Evolutionary conservation across 2,113 vertebrate genomes (phyloP), one percentile per base, ranked within the genome.

Genomic region (Heliornis fulica): DNA sequence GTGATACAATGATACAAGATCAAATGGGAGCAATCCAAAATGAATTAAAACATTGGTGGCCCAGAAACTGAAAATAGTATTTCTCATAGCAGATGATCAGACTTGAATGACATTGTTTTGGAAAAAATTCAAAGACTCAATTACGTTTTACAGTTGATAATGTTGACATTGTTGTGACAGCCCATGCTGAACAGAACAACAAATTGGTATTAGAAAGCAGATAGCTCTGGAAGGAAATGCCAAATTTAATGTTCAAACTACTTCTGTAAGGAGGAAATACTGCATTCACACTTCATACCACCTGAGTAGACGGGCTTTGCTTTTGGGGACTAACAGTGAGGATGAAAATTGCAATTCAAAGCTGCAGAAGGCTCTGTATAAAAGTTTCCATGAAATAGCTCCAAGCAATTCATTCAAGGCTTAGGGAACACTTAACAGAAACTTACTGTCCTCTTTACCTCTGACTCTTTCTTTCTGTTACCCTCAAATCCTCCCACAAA

Each of bases 161-260:
- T 53, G 40, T 48, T 95, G 79, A 83, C 70, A 77, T 80, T 95
- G 81, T 92, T 96, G 76, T 94, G 91, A 92, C 80, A 95, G 66
- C 28, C 63, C 40, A 83, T 68, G 51, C 48, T 91, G 81, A 90
- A 92, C 23, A 51, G 77, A 93, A 93, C 34, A 94, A 90, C 66
- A 92, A 89, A 91, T 69, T 81, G 51, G 25, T 90, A 77, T 90
- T 59, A 89, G 89, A 93, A 93, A 85, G 41, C 46, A 93, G 45
- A 66, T 63, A 84, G 34, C 50, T 92, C 28, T 87, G 88, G 34
- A 36, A 84, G 1, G 41, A 6, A 87, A 90, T 65, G 57, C 45
- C 51, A 71, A 83, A 91, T 87, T 69, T 63, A 60, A 82, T 74
- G 20, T 51, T 93, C 31, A 34, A 75, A 36, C n/a, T 70, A 46